phyloP scores from a whole-genome alignment of 2,797 vertebrate species.

The Dicrostonyx torquatus region DNA sequence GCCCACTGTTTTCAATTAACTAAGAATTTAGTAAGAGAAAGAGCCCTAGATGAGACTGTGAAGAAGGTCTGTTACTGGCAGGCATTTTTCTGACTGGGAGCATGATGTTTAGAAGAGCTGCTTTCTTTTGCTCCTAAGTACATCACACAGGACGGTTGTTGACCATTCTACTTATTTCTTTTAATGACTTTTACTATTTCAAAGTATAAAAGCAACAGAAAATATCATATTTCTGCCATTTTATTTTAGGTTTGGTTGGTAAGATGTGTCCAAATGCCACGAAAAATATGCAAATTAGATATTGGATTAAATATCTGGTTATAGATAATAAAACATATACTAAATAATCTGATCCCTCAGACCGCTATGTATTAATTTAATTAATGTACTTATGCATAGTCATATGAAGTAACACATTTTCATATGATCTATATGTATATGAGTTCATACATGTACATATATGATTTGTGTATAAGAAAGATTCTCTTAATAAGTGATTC shows the following conservation, averaged over 20 bases:
- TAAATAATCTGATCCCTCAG: neutral
- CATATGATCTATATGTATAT: neutral
- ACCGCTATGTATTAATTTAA: neutral
- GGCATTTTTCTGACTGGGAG: neutral
- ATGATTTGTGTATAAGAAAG: neutral
- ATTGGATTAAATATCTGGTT: neutral
- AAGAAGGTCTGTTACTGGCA: neutral
- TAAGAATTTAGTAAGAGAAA: neutral
- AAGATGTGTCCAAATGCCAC: neutral
- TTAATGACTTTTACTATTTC: constrained; percentile 37
- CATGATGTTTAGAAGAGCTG: neutral
- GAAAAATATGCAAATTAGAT: neutral
- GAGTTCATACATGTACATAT: neutral
- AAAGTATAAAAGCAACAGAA: constrained; percentile 7
- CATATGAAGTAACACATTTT: neutral
- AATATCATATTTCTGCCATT: neutral
- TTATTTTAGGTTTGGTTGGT: constrained; percentile 5
- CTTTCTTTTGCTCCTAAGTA: neutral
- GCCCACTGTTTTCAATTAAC: neutral
- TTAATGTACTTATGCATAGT: neutral
- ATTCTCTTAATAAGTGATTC: neutral
- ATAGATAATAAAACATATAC: neutral
- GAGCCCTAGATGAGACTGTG: constrained; percentile 29
- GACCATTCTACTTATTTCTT: neutral
- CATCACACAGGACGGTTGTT: neutral